Percentiles rank a stretch among this genome's conserved stretches.
Conservation (phyloP, 92 coral and sea anemone species). For the Zoanthus solanderi region DNA sequence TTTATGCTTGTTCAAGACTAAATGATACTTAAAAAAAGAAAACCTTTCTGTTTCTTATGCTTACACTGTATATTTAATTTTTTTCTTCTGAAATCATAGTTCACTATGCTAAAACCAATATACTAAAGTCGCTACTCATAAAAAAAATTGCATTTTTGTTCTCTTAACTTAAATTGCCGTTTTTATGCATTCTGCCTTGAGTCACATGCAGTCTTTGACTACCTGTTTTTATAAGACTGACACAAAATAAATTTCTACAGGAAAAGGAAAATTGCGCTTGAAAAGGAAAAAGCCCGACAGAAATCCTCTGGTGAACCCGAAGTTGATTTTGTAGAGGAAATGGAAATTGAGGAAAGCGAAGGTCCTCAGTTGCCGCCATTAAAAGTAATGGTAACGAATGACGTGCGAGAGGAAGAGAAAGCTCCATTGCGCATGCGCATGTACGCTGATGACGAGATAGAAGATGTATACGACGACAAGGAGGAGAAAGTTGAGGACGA, state of each 20-base stretch:
- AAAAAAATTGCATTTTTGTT: no score
- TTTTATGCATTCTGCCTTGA: no score
- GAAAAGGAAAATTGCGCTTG: slow-evolving; percentile 85
- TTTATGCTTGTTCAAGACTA: no score
- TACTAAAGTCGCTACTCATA: no score
- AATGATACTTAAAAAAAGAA: no score
- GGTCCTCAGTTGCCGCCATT: slow-evolving; percentile 77
- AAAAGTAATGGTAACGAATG: slow-evolving; percentile 86
- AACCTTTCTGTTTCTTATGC: no score
- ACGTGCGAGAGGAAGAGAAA: slow-evolving; percentile 63
- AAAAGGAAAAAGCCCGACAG: slow-evolving; percentile 78
- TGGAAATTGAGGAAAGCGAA: slow-evolving; percentile 71
- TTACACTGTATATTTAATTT: no score
- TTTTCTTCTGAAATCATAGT: no score
- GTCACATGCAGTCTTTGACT: no score
- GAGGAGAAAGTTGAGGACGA: slow-evolving; percentile 53
- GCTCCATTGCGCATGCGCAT: slow-evolving; percentile 84
- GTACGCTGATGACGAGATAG: slow-evolving; percentile 77
- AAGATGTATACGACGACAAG: slow-evolving; percentile 16
- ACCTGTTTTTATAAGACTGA: no score
- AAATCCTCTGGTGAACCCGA: slow-evolving; percentile 86
- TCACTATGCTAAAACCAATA: no score
- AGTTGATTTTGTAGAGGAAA: slow-evolving; percentile 79
- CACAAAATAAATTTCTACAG: slow-evolving; percentile 46
- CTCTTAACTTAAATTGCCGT: no score